Percentiles rank a stretch among this genome's conserved stretches.
Evolutionary conservation across 1,140 invertebrate genomes (phyloP).

Genomic region (Ostrea denselamellosa): DNA sequence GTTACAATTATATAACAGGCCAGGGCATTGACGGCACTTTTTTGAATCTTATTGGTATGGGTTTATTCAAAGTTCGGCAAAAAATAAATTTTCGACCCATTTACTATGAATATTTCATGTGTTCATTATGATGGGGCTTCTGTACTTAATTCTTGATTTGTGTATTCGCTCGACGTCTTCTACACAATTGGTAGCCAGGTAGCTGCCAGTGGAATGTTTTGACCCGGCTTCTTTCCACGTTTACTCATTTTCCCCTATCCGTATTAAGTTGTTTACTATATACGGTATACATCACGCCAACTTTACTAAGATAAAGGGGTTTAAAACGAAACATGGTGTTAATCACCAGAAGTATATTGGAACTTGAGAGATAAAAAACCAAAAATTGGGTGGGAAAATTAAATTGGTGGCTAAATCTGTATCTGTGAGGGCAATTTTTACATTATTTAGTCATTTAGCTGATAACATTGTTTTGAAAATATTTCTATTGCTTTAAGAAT

Average conservation of each 20-base stretch:
- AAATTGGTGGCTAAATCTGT: not conserved
- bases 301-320: not conserved
- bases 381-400: not conserved
- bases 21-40: not conserved
- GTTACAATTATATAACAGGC: not conserved
- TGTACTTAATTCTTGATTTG: not conserved
- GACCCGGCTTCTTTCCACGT: not conserved
- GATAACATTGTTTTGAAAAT: not conserved
- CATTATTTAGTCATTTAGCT: not conserved
- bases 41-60: not conserved
- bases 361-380: too few species aligned
- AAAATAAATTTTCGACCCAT: not conserved
- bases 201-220: not conserved
- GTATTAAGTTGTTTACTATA: not conserved
- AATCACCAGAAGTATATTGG: not conserved
- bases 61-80: not conserved
- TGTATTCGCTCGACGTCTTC: too few species aligned
- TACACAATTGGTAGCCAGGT: too few species aligned
- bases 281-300: not conserved
- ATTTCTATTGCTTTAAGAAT: too few species aligned
- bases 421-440: not conserved
- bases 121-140: not conserved
- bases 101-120: conserved; percentile 7
- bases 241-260: not conserved
- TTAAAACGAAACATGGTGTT: not conserved